Evolutionary conservation across 2,797 vertebrate genomes (phyloP).

Genomic region (Limosa lapponica): DNA sequence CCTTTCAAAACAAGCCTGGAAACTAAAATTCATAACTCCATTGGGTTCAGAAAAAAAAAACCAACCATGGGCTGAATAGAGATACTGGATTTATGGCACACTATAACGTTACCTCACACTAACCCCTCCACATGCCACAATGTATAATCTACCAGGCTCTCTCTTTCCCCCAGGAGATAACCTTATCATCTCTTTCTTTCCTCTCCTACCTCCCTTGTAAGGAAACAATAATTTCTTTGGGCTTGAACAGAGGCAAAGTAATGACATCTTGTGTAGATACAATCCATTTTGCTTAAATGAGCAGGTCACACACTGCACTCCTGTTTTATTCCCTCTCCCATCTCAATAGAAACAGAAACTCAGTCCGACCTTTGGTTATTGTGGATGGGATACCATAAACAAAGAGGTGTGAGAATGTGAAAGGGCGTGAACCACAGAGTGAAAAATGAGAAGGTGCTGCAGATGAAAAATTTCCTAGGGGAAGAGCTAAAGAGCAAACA

Average conservation of each 20-base stretch:
- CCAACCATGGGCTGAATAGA: not conserved
- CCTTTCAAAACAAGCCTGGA: constrained; percentile 18
- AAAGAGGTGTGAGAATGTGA: not conserved
- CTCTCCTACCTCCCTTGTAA: not conserved
- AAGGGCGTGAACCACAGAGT: not conserved
- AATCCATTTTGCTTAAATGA: not conserved
- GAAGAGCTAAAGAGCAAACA: not conserved
- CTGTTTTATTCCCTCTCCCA: not conserved
- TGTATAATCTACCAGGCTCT: not conserved
- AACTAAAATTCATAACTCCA: constrained; percentile 46
- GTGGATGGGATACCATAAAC: not conserved
- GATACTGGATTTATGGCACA: not conserved
- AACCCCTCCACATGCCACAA: not conserved
- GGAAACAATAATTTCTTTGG: not conserved
- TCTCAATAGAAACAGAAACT: not conserved
- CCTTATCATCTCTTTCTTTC: not conserved
- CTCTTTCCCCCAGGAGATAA: not conserved
- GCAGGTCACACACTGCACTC: not conserved
- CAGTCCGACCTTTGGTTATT: not conserved
- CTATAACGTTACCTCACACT: not conserved
- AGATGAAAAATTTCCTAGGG: not conserved
- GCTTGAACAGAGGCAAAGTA: not conserved
- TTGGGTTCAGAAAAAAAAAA: not conserved
- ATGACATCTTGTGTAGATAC: not conserved
- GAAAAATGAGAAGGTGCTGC: not conserved